Base-by-base conservation (phyloP, 2,888 invertebrate species). In the Crossocerus cetratus region DNA sequence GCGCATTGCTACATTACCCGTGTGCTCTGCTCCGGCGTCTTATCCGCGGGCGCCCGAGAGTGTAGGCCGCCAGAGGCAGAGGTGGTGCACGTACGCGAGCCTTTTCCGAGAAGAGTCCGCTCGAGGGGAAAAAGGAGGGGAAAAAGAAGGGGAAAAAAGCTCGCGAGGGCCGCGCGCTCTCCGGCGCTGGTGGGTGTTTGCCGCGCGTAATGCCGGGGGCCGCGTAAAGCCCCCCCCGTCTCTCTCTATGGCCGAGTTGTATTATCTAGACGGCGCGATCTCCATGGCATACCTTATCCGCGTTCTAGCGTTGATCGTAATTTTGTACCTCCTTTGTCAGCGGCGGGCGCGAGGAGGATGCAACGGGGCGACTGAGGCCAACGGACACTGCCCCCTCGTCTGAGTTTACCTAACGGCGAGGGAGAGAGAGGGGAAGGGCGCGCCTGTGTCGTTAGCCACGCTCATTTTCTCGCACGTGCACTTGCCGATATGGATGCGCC, bases 231-330 rank as follows among this genome's bases (percentile, higher is more conserved):
- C 20, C n/a, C n/a, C n/a, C n/a, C n/a, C n/a, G 45, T n/a, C 49
- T 43, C 45, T 45, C 53, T 66, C 21, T 45, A 56, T 32, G 32
- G 32, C 32, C 32, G 32, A 32, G 32, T 21, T 22, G 44, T 43
- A 58, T 68, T 74, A 76, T 76, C 76, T 62, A 21, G 44, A 14
- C 43, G 59, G 54, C 60, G 55, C 23, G 44, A 74, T 74, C 76
- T 70, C 70, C 59, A 69, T 72, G 55, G 55, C 68, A 65, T 42
- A 22, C 54, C 54, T 62, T 49, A 54, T 62, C 62, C 62, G 62
- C 22, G 62, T 62, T 44, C 54, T 49, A 54, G 62, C 62, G 49
- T 62, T 49, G 62, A 62, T 62, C 62, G 62, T 62, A 62, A 62
- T 62, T 62, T 62, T 62, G 49, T 53, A 22, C 55, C 56, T 58